Evolutionary conservation across 2,797 vertebrate species (phyloP).

Genomic region (Macroramphosus scolopax): DNA sequence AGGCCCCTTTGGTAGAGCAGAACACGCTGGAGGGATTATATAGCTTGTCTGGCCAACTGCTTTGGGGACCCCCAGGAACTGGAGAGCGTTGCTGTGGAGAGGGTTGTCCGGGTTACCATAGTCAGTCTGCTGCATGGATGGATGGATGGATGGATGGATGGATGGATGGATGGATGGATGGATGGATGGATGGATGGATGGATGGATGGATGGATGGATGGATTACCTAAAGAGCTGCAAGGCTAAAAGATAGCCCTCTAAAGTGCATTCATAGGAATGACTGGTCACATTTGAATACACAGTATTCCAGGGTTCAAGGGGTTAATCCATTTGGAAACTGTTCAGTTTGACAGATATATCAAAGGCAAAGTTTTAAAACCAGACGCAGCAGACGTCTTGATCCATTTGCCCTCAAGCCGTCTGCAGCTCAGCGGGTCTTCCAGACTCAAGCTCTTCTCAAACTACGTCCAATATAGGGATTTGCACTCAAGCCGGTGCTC

Average conservation of each 20-base stretch:
- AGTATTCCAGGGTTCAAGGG: constrained; percentile 27
- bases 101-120: too few species aligned
- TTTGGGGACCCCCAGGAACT: too few species aligned
- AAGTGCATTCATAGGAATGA: constrained; percentile 21
- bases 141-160: too few species aligned
- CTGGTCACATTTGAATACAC: constrained; percentile 18
- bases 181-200: too few species aligned
- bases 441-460: constrained; percentile 32
- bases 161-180: too few species aligned
- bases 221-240: constrained; percentile 37
- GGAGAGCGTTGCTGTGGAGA: too few species aligned
- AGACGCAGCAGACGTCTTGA: constrained; percentile 38
- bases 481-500: constrained; percentile 36
- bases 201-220: too few species aligned
- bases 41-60: too few species aligned
- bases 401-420: constrained; percentile 45
- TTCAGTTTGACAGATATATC: constrained; percentile 45
- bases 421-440: constrained; percentile 38
- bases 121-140: too few species aligned
- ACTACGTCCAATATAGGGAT: constrained; percentile 37
- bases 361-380: constrained; percentile 41
- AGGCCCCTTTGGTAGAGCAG: too few species aligned
- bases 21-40: too few species aligned
- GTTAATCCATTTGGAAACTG: constrained; percentile 33
- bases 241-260: constrained; percentile 24